Conservation (phyloP, 2,113 vertebrate genomes). For the Sphyrna mokarran region DNA sequence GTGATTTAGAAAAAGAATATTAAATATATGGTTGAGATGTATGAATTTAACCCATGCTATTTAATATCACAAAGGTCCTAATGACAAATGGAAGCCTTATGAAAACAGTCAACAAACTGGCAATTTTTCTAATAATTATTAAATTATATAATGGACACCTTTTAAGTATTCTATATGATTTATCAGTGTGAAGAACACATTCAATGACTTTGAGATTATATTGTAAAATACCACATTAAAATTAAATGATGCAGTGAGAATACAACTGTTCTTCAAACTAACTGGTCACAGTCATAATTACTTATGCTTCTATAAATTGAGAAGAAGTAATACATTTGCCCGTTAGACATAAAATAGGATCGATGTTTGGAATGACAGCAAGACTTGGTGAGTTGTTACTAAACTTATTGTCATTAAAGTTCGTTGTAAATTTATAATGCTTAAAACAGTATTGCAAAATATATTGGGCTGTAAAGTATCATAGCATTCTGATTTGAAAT, state of each 20-base stretch:
- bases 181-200: neutral
- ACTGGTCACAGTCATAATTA: neutral
- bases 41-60: neutral
- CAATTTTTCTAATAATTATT: neutral
- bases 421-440: neutral
- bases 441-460: neutral
- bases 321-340: neutral
- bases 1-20: neutral
- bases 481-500: neutral
- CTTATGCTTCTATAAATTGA: neutral
- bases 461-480: neutral
- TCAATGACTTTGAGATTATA: neutral
- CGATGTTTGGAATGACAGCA: neutral
- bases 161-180: neutral
- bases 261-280: slow-evolving; percentile 6
- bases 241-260: neutral
- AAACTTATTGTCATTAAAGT: no score
- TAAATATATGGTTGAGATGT: neutral
- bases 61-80: neutral
- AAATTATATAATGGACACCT: neutral
- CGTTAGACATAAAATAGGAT: neutral
- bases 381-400: neutral
- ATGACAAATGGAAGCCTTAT: neutral
- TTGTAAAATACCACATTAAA: neutral
- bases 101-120: neutral